These are phyloP conservation scores for Paratrypauchen microcephalus DNA, from an alignment of 2,797 vertebrate genomes.

Conservation along the genomic window DNA sequence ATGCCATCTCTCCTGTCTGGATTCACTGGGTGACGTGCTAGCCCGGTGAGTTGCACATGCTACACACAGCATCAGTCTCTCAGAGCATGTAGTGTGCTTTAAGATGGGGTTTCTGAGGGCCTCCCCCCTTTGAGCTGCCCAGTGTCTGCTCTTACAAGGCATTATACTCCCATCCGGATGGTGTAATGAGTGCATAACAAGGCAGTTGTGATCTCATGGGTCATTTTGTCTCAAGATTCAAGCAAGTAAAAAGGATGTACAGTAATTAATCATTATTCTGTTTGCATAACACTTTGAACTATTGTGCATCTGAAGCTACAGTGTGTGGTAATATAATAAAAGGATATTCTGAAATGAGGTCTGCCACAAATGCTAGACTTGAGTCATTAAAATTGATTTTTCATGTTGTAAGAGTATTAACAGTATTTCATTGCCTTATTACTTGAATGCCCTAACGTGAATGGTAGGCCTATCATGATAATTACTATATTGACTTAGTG, in stretches of 20 bases:
- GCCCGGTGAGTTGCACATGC: slow-evolving; percentile 66
- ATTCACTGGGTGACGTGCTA: slow-evolving; percentile 60
- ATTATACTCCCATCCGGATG: slow-evolving; percentile 61
- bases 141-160: slow-evolving; percentile 57
- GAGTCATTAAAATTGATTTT: neutral
- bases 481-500: too few relatives aligned
- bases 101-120: slow-evolving; percentile 64
- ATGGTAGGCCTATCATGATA: too few relatives aligned
- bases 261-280: slow-evolving; percentile 60
- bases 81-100: slow-evolving; percentile 48
- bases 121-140: slow-evolving; percentile 47
- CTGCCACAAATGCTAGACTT: neutral
- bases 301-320: neutral
- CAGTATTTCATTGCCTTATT: neutral
- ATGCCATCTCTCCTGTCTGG: slow-evolving; percentile 57
- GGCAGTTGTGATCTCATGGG: slow-evolving; percentile 49
- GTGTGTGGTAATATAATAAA: neutral
- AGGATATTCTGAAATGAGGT: neutral
- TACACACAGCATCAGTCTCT: slow-evolving; percentile 57
- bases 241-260: slow-evolving; percentile 64
- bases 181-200: slow-evolving; percentile 61
- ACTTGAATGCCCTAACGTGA: neutral
- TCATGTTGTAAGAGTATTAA: neutral
- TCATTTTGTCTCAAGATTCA: slow-evolving; percentile 61
- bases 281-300: neutral